Conservation (phyloP, 2,888 invertebrate genomes). For the Bruchidius siliquastri region DNA sequence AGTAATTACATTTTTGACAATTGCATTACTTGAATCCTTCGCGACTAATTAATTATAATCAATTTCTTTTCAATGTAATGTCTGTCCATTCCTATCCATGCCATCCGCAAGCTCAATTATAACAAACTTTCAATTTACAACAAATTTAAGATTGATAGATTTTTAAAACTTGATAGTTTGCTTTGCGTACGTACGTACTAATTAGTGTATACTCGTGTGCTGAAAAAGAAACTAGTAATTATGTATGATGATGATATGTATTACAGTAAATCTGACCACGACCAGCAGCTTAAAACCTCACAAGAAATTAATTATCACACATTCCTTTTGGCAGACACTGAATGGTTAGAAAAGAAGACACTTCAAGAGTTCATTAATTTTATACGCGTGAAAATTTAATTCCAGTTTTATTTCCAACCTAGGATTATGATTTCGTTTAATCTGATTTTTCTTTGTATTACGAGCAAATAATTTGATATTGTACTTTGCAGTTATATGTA, state of each 20-base stretch:
- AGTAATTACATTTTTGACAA: too few species aligned
- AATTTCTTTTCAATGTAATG: too few species aligned
- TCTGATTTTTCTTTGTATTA: background rate
- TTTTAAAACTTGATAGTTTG: too few species aligned
- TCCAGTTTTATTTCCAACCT: background rate
- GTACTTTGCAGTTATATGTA: background rate
- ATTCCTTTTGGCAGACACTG: background rate
- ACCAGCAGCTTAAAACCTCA: background rate
- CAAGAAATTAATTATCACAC: background rate
- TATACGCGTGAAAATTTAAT: background rate
- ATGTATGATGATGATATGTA: background rate
- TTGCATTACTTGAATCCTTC: too few species aligned
- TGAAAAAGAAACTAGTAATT: background rate
- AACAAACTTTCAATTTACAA: too few species aligned
- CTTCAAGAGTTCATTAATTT: background rate
- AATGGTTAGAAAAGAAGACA: background rate
- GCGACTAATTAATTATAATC: too few species aligned
- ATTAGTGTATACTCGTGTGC: background rate
- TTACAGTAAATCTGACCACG: background rate
- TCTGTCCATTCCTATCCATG: too few species aligned
- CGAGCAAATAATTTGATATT: background rate
- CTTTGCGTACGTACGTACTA: too few species aligned
- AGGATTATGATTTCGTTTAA: background rate
- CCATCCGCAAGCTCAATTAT: too few species aligned
- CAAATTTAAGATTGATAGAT: too few species aligned